These are phyloP conservation scores for Scyliorhinus canicula DNA, from an alignment of 2,797 vertebrate genomes.

Conservation along the genomic window DNA sequence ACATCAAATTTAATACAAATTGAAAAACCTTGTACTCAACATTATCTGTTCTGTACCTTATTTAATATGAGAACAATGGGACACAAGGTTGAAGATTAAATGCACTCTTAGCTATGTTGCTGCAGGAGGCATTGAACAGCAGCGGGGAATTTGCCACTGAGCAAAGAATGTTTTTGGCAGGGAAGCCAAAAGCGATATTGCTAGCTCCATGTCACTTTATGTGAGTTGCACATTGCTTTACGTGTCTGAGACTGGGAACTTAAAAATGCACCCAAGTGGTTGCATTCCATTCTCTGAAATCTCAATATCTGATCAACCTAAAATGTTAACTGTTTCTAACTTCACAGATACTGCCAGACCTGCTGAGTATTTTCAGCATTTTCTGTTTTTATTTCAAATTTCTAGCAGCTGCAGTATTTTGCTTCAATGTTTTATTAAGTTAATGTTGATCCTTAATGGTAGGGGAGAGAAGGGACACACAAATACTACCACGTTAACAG, in stretches of 20 bases:
- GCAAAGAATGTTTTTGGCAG: background rate
- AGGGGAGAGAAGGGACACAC: background rate
- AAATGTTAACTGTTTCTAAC: background rate
- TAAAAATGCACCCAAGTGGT: background rate
- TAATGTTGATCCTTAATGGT: background rate
- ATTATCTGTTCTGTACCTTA: no score
- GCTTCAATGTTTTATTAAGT: background rate
- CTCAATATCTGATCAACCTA: background rate
- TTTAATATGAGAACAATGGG: background rate
- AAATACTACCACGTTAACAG: background rate
- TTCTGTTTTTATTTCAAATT: background rate
- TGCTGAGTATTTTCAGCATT: background rate
- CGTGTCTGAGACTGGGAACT: background rate
- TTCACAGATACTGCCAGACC: background rate
- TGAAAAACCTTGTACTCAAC: background rate
- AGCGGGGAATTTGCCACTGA: background rate
- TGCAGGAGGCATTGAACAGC: background rate
- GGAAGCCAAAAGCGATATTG: background rate
- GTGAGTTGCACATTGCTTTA: background rate
- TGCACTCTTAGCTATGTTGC: background rate
- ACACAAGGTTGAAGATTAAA: background rate
- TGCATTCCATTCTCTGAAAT: background rate
- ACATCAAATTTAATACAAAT: background rate
- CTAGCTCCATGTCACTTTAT: background rate
- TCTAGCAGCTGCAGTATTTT: background rate